A percentile compares a stretch with the other conserved stretches of the same genome.
phyloP scores from a whole-genome alignment of 2,888 invertebrate species.

The Venusia cambrica region DNA sequence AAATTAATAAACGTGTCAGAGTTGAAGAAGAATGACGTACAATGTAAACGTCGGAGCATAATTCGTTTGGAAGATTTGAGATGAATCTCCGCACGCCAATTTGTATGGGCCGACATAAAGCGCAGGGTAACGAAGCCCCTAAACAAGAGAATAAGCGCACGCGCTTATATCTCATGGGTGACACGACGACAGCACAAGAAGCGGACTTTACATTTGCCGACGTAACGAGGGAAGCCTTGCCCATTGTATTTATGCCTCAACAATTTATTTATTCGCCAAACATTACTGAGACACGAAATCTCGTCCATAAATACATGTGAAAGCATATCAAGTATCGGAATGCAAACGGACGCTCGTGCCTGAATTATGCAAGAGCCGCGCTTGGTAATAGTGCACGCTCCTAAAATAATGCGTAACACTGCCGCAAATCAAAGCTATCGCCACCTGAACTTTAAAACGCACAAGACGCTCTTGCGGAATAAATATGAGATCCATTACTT shows the following conservation, averaged over 20 bases:
- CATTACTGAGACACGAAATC: constrained; percentile 81
- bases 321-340: constrained; percentile 81
- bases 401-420: constrained; percentile 62
- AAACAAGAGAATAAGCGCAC: constrained; percentile 60
- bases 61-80: constrained; percentile 52
- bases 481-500: constrained; percentile 51
- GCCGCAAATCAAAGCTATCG: constrained; percentile 43
- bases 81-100: constrained; percentile 63
- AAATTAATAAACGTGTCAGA: constrained; percentile 48
- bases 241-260: constrained; percentile 79
- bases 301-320: constrained; percentile 81
- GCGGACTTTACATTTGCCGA: constrained; percentile 76
- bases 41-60: constrained; percentile 53
- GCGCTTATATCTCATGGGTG: constrained; percentile 66
- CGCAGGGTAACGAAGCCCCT: constrained; percentile 73
- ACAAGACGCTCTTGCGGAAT: constrained; percentile 29
- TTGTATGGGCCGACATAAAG: constrained; percentile 75
- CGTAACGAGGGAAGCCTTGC: constrained; percentile 75
- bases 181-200: constrained; percentile 71
- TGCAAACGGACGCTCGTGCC: constrained; percentile 77
- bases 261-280: constrained; percentile 80
- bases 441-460: constrained; percentile 28
- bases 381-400: constrained; percentile 71
- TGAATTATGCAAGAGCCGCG: constrained; percentile 77
- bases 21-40: constrained; percentile 50